Percentiles rank a stretch among this genome's conserved stretches.
Conservation (phyloP, 2,113 vertebrate genomes). For the Dascyllus trimaculatus region DNA sequence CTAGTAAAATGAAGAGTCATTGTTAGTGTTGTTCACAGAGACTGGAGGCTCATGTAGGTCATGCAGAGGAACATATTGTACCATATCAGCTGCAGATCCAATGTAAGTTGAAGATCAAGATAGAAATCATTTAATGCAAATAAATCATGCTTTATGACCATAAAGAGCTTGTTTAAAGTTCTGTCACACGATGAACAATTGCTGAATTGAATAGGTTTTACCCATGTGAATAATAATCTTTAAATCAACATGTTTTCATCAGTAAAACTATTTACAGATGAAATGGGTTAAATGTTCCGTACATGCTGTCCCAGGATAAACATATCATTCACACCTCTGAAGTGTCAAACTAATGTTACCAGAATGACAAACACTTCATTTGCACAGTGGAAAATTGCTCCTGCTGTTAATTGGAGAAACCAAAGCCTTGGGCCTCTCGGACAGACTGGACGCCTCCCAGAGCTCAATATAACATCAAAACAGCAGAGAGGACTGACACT, state of each 20-base stretch:
- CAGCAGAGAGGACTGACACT: background rate
- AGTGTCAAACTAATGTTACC: constrained; percentile 25
- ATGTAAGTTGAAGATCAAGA: too few relatives aligned
- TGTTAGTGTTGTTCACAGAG: too few relatives aligned
- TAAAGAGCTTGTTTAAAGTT: too few relatives aligned
- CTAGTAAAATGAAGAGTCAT: too few relatives aligned
- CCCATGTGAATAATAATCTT: background rate
- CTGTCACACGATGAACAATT: too few relatives aligned
- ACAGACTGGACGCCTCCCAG: constrained; percentile 7
- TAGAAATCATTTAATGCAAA: too few relatives aligned
- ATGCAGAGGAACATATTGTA: too few relatives aligned
- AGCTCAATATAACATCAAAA: constrained; percentile 32
- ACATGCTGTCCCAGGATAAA: constrained; percentile 11
- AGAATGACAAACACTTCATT: constrained; percentile 38
- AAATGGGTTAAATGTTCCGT: background rate
- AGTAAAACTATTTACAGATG: background rate
- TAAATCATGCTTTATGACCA: too few relatives aligned
- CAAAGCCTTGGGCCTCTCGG: background rate
- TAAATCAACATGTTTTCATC: background rate
- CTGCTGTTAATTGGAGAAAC: constrained; percentile 32
- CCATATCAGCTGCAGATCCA: too few relatives aligned
- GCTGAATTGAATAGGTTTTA: too few relatives aligned
- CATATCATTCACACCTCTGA: constrained; percentile 16
- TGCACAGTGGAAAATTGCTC: constrained; percentile 34
- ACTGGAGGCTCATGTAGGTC: too few relatives aligned